Conservation (phyloP, 2,113 vertebrate species). For the Furnarius figulus region DNA sequence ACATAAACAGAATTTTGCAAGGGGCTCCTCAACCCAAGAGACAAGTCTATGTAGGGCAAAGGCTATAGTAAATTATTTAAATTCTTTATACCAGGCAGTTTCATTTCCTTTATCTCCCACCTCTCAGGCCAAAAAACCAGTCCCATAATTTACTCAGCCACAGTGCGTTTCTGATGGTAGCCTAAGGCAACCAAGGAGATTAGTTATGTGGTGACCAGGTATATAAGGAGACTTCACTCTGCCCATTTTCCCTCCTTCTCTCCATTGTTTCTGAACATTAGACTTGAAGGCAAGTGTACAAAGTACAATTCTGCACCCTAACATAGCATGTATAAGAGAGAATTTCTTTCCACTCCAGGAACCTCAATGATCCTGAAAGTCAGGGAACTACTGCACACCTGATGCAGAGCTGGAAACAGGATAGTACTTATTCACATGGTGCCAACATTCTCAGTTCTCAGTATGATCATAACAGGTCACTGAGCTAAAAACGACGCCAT, state of each 20-base stretch:
- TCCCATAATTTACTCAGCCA: not conserved
- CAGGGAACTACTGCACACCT: not conserved
- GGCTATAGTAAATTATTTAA: not conserved
- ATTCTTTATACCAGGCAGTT: not conserved
- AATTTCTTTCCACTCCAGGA: not conserved
- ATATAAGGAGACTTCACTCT: not conserved
- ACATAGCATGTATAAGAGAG: not conserved
- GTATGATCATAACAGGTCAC: not conserved
- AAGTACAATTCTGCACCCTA: not conserved
- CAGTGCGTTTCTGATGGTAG: not conserved
- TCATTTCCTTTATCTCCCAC: not conserved
- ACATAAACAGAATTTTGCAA: not conserved
- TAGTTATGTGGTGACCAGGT: not conserved
- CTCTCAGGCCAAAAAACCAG: not conserved
- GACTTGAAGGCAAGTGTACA: not conserved
- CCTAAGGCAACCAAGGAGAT: not conserved
- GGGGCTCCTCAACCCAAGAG: not conserved
- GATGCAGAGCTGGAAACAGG: not conserved
- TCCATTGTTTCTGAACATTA: not conserved
- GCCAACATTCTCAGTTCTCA: not conserved
- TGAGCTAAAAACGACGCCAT: not conserved
- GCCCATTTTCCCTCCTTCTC: not conserved
- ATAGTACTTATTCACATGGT: not conserved
- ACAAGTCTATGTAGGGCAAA: not conserved
- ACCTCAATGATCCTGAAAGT: not conserved